Conservation (phyloP, 2,888 invertebrate species). For the Chironomus tentans region DNA sequence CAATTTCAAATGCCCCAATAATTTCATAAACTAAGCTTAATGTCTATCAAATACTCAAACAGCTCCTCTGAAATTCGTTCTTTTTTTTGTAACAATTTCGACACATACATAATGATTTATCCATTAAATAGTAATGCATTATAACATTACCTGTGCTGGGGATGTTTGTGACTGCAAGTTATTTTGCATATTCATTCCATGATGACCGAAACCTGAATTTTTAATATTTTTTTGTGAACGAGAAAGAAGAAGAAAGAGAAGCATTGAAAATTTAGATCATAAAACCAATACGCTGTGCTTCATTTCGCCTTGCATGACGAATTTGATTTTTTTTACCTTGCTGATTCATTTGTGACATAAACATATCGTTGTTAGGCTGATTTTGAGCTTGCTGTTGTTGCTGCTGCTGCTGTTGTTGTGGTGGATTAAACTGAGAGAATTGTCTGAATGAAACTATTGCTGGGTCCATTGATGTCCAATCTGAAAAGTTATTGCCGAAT, state of each 20-base stretch:
- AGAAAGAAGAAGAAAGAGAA: too few relatives aligned
- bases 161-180: slow-evolving; percentile 35
- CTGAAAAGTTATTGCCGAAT: slow-evolving; percentile 51
- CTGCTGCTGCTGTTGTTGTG: slow-evolving; percentile 37
- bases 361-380: slow-evolving; percentile 35
- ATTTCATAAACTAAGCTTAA: not conserved
- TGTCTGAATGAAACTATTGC: slow-evolving; percentile 56
- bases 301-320: slow-evolving; percentile 24
- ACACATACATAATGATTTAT: too few relatives aligned
- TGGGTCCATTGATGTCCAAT: slow-evolving; percentile 89
- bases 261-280: not conserved
- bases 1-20: not conserved
- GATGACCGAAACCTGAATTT: slow-evolving; percentile 35
- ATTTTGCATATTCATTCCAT: slow-evolving; percentile 37
- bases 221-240: not conserved
- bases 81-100: not conserved
- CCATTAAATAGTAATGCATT: too few relatives aligned
- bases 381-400: slow-evolving; percentile 32
- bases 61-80: too few relatives aligned
- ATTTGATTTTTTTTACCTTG: slow-evolving; percentile 29
- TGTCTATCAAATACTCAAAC: too few relatives aligned
- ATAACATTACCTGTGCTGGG: slow-evolving; percentile 36
- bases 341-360: slow-evolving; percentile 39
- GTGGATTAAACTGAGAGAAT: slow-evolving; percentile 41
- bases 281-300: not conserved